Evolutionary conservation across 2,888 invertebrate species (phyloP).

Genomic region (Teinopalpus imperialis): DNA sequence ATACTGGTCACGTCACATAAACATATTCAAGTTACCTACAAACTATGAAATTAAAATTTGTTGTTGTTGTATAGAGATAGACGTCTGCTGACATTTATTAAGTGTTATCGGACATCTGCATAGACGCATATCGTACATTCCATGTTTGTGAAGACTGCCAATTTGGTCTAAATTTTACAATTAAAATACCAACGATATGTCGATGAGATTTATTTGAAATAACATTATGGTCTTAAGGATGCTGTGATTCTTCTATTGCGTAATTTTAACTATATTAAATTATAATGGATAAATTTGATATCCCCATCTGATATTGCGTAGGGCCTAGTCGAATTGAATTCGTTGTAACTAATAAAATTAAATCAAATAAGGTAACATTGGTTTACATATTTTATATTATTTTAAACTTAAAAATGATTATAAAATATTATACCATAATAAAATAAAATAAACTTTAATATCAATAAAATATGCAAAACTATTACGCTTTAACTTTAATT

Average conservation of each 20-base stretch:
- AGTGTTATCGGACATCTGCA: conserved; percentile 79
- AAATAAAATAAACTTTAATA: too few relatives aligned
- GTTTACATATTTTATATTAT: too few relatives aligned
- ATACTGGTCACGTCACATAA: too few relatives aligned
- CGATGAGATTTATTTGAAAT: conserved; percentile 77
- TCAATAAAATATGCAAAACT: too few relatives aligned
- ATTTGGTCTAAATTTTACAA: conserved; percentile 82
- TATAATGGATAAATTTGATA: conserved; percentile 49
- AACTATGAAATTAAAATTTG: too few relatives aligned
- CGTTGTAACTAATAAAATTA: conserved; percentile 71
- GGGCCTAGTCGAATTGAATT: conserved; percentile 78
- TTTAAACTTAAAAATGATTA: too few relatives aligned
- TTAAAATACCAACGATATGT: conserved; percentile 76
- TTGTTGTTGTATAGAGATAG: conserved; percentile 78
- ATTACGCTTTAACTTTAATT: too few relatives aligned
- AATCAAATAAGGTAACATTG: conserved; percentile 62
- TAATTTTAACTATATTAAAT: conserved; percentile 67
- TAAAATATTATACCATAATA: too few relatives aligned
- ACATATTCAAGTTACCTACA: too few relatives aligned
- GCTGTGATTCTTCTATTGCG: conserved; percentile 82
- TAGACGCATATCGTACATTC: conserved; percentile 82
- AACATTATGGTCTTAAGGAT: conserved; percentile 79
- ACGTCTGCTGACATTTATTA: conserved; percentile 72
- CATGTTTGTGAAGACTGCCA: conserved; percentile 82
- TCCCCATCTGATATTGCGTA: conserved; percentile 75